A percentile compares a stretch with the other conserved stretches of the same genome.
Conservation (phyloP, 2,797 vertebrate genomes). For the Diplodus puntazzo region DNA sequence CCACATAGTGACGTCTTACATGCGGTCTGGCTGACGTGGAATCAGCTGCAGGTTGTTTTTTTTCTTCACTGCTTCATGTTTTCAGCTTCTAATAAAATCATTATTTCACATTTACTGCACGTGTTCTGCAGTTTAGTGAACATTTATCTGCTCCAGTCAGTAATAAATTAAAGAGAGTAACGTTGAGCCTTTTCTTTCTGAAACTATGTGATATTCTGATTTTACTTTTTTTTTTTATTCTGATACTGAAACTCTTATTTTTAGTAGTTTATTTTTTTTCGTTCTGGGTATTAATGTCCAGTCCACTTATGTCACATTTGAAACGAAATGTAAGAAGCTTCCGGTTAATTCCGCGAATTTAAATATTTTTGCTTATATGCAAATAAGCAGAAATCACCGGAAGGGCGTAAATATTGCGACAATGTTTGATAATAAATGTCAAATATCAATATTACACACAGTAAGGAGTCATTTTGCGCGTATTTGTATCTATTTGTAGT, state of each 20-base stretch:
- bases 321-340: not conserved
- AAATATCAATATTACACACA: not conserved
- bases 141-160: not conserved
- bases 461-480: fast-evolving
- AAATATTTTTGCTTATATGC: slow-evolving; percentile 68
- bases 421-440: not conserved
- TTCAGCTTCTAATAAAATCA: not conserved
- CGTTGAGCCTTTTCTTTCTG: not conserved
- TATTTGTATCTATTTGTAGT: not conserved
- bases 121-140: not conserved
- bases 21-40: not conserved
- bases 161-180: not conserved
- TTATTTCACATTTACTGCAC: not conserved
- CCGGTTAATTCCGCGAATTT: not conserved
- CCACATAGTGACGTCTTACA: fast-evolving
- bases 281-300: slow-evolving; percentile 5
- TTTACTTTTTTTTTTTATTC: too few species aligned
- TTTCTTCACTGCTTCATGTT: not conserved
- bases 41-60: not conserved
- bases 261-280: not conserved
- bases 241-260: not conserved
- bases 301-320: not conserved
- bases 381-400: slow-evolving; percentile 43
- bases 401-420: fast-evolving
- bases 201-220: not conserved